Evolutionary conservation across 2,113 vertebrate species (phyloP).

Genomic region (Sisor rabdophorus): DNA sequence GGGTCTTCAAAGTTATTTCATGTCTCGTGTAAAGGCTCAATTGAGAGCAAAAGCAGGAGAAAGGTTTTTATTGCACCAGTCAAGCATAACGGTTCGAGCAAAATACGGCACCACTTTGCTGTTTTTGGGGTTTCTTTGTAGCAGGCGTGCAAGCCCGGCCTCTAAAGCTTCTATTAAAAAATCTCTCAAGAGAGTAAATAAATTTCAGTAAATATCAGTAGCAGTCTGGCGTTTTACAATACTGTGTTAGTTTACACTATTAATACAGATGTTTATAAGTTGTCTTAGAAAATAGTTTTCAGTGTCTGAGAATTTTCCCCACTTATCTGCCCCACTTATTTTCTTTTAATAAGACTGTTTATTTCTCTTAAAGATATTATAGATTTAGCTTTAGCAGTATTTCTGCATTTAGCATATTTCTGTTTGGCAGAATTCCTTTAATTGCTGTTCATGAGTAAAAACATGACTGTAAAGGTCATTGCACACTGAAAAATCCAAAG

Average conservation of each 20-base stretch:
- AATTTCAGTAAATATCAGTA: constrained; percentile 40
- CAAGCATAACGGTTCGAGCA: constrained; percentile 18
- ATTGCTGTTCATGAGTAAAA: constrained; percentile 57
- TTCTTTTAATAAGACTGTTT: constrained; percentile 56
- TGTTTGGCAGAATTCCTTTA: constrained; percentile 63
- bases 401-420: constrained; percentile 57
- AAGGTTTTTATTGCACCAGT: constrained; percentile 30
- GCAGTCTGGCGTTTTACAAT: constrained; percentile 35
- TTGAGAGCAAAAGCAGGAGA: constrained; percentile 10
- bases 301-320: constrained; percentile 48
- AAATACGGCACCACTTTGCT: constrained; percentile 1
- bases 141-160: constrained; percentile 12
- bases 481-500: no score
- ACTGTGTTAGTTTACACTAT: constrained; percentile 57
- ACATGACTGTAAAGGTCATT: constrained; percentile 8
- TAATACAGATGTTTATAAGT: constrained; percentile 61
- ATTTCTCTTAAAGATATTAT: constrained; percentile 64
- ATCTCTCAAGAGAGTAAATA: constrained; percentile 38
- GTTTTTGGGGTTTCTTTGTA: constrained; percentile 11
- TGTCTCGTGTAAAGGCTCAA: constrained; percentile 26
- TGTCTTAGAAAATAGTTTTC: constrained; percentile 61
- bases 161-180: constrained; percentile 32
- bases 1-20: constrained; percentile 30
- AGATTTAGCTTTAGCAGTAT: constrained; percentile 50
- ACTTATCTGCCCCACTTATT: constrained; percentile 50